phyloP scores from a whole-genome alignment of 2,888 invertebrate genomes.

The Laspeyria flexula region DNA sequence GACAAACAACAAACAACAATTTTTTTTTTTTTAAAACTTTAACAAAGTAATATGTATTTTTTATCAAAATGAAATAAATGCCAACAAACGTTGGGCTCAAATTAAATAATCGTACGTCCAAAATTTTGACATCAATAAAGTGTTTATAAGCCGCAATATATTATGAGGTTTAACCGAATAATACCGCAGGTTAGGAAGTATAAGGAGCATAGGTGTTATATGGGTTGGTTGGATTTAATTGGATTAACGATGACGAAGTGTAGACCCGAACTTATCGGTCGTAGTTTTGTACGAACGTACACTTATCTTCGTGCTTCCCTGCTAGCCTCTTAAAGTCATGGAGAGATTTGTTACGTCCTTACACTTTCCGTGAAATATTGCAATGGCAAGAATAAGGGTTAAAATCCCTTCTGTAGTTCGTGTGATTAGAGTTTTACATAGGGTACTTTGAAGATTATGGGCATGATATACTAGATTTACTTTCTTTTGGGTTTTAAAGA shows the following conservation, averaged over 20 bases:
- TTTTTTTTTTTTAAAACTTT: no score
- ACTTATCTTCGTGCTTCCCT: slow-evolving; percentile 37
- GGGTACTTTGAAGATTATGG: slow-evolving; percentile 2
- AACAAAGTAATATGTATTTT: no score
- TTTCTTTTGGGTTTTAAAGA: neutral
- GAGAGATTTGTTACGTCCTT: slow-evolving; percentile 37
- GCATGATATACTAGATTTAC: neutral
- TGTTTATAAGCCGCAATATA: neutral
- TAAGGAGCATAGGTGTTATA: slow-evolving; percentile 3
- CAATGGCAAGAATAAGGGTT: slow-evolving; percentile 25
- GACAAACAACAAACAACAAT: no score
- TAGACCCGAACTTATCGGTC: slow-evolving; percentile 15
- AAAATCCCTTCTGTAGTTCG: slow-evolving; percentile 23
- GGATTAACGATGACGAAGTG: slow-evolving; percentile 32
- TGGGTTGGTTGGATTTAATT: slow-evolving; percentile 5
- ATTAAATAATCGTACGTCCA: no score
- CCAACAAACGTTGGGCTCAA: no score
- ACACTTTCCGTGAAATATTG: slow-evolving; percentile 36
- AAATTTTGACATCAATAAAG: no score
- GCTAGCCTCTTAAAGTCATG: slow-evolving; percentile 35
- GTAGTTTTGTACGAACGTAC: slow-evolving; percentile 28
- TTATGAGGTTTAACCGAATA: neutral
- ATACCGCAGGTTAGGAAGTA: neutral
- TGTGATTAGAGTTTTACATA: slow-evolving; percentile 34
- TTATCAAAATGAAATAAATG: no score